A percentile compares a stretch with the other conserved stretches of the same genome.
Evolutionary conservation across 2,888 invertebrate species (phyloP).

Genomic region (Abrostola triplasia): DNA sequence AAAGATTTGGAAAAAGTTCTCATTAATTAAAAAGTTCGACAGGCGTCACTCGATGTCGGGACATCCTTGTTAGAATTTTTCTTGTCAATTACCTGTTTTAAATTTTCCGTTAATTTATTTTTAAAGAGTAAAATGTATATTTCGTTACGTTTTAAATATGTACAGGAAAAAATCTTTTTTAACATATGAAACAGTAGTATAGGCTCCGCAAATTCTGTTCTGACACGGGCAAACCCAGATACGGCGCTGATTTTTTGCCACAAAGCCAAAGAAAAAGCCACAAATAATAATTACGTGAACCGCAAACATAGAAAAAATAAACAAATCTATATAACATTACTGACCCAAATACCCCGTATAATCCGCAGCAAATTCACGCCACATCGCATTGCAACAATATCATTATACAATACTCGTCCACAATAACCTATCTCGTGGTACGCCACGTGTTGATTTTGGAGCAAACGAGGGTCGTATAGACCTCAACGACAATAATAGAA

Average conservation of each 20-base stretch:
- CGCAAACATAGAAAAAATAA: constrained; percentile 10
- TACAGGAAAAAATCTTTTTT: too few species aligned
- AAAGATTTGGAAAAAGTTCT: constrained; percentile 64
- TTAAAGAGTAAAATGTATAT: too few species aligned
- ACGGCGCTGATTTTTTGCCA: too few species aligned
- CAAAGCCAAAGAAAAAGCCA: neutral
- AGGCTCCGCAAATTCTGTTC: too few species aligned
- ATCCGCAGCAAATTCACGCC: constrained; percentile 54
- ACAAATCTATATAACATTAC: constrained; percentile 18
- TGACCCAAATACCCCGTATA: constrained; percentile 36
- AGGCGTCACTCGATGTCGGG: constrained; percentile 53
- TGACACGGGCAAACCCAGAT: too few species aligned
- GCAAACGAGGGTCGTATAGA: constrained; percentile 64
- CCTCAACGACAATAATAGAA: constrained; percentile 76
- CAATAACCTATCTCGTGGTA: constrained; percentile 63
- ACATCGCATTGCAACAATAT: constrained; percentile 61
- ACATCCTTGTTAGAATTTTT: constrained; percentile 51
- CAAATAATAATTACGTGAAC: neutral
- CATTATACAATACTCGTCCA: constrained; percentile 64
- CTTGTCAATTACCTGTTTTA: constrained; percentile 56
- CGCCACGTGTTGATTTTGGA: constrained; percentile 74
- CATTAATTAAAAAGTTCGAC: constrained; percentile 74
- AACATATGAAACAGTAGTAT: too few species aligned
- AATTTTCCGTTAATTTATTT: neutral
- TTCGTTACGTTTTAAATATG: too few species aligned